These are phyloP conservation scores for Nomada flava DNA, from an alignment of 2,888 invertebrate genomes.

Conservation along the genomic window DNA sequence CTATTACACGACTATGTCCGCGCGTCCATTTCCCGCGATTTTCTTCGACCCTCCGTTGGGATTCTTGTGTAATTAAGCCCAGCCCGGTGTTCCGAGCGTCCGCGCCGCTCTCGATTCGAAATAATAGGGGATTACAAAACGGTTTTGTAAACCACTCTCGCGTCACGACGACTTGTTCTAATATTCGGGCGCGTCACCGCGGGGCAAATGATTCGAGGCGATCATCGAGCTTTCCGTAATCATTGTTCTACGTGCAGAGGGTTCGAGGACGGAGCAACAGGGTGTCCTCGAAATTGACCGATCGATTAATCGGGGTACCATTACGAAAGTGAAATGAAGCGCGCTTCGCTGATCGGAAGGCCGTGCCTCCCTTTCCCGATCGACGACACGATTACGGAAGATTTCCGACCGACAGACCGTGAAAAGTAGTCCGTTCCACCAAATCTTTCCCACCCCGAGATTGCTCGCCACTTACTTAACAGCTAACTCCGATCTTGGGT, in stretches of 20 bases:
- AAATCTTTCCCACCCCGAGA: conserved; percentile 37
- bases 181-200: too few relatives aligned
- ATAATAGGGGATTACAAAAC: too few relatives aligned
- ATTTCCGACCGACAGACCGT: conserved; percentile 59
- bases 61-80: background rate
- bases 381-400: conserved; percentile 58
- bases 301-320: conserved; percentile 63
- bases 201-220: too few relatives aligned
- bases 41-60: conserved; percentile 18
- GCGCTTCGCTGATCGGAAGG: conserved; percentile 61
- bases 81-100: too few relatives aligned
- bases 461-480: background rate
- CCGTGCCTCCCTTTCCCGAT: conserved; percentile 57
- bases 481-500: background rate
- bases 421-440: conserved; percentile 60
- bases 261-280: conserved; percentile 45
- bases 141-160: too few relatives aligned
- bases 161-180: too few relatives aligned
- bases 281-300: conserved; percentile 69
- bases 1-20: conserved; percentile 45
- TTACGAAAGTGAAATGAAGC: conserved; percentile 75
- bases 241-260: background rate
- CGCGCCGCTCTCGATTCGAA: too few relatives aligned
- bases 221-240: background rate
- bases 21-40: conserved; percentile 46